Evolutionary conservation across 2,797 vertebrate species (phyloP).

Genomic region (Myripristis murdjan): DNA sequence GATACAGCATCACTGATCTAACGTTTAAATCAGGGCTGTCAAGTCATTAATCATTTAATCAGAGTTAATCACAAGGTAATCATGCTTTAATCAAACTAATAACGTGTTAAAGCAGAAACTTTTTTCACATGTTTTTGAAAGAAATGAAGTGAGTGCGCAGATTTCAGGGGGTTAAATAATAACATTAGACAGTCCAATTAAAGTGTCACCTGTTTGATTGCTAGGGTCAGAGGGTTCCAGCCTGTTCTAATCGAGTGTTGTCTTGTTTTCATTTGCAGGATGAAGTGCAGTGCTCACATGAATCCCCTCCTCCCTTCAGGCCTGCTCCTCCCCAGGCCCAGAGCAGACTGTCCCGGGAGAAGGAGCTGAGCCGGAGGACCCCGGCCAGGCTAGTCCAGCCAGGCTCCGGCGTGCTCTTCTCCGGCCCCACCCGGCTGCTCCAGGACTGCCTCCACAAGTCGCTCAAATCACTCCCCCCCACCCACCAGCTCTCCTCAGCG

Average conservation of each 20-base stretch:
- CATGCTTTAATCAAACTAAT: no score
- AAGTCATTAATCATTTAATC: no score
- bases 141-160: no score
- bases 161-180: no score
- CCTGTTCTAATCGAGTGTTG: neutral
- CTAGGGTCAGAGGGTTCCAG: neutral
- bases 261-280: conserved; percentile 79
- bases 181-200: no score
- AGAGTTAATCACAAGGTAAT: no score
- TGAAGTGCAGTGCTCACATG: conserved; percentile 79
- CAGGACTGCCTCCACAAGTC: conserved; percentile 75
- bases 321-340: conserved; percentile 49
- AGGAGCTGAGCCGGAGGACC: conserved; percentile 77
- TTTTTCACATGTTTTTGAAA: no score
- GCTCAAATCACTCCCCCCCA: conserved; percentile 47
- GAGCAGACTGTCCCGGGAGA: conserved; percentile 62
- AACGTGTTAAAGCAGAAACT: no score
- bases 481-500: conserved; percentile 27
- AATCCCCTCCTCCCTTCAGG: conserved; percentile 83
- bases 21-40: no score
- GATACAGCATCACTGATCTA: no score
- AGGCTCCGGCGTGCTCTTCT: conserved; percentile 82
- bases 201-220: neutral
- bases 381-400: conserved; percentile 84
- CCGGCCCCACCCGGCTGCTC: conserved; percentile 75